Base-by-base conservation (phyloP, 2,888 invertebrate genomes). In the Pandemis corylana region DNA sequence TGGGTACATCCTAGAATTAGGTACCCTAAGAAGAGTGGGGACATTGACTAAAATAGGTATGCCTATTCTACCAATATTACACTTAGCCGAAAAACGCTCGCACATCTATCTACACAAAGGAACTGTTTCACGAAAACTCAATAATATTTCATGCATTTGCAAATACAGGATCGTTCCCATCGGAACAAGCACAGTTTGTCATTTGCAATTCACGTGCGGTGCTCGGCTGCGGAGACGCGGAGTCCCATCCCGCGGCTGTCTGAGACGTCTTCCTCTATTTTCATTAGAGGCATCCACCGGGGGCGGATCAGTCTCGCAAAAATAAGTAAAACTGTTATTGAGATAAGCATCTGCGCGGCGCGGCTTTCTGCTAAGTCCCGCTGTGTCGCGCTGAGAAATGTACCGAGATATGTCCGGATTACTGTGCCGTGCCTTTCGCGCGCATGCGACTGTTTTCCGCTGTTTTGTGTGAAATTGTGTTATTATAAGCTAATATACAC, bases 311-410 rank as follows among this genome's bases (percentile, higher is more conserved):
- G 89, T 89, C 89, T 90, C 88, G 91, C 91, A 93, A 93, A 94
- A 94, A 94, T 94, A 94, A 94, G 94, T 94, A 94, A 94, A 94
- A 94, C 92, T 94, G 94, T 94, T 94, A 94, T 94, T 94, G 94
- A 91, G 94, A 93, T 93, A 94, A 94, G 91, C 93, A 93, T 94
- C 93, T 94, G 93, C 91, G 87, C 88, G 85, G 87, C 86, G 87
- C 88, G 93, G 93, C 92, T 93, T 93, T 93, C 83, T 90, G 88
- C 92, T 93, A 93, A 94, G 93, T 92, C 93, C 92, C 91, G 89
- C 88, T 89, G 92, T 91, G 93, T 92, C 92, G 92, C 92, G 88
- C 86, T 91, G 92, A 93, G 92, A 91, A 91, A 91, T 92, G 93
- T 93, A 89, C 91, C 89, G 88, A 93, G 94, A 94, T 94, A 90